Percentiles rank a stretch among this genome's conserved stretches.
Conservation (phyloP, 1,140 invertebrate genomes). For the Sycobia sp. region DNA sequence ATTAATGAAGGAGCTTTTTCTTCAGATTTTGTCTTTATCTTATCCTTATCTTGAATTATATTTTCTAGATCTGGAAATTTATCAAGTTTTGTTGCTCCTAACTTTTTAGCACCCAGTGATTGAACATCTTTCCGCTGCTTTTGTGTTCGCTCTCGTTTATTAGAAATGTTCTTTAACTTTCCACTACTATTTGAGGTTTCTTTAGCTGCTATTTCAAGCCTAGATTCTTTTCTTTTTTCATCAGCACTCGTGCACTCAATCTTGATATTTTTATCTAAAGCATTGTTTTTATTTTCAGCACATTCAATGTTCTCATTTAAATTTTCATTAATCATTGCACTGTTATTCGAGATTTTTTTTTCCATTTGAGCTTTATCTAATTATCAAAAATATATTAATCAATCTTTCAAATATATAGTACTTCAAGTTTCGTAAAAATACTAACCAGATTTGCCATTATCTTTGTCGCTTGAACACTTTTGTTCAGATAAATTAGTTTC, state of each 20-base stretch:
- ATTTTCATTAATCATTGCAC: background rate
- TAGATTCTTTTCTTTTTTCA: too few species aligned
- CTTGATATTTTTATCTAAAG: background rate
- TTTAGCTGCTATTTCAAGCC: background rate
- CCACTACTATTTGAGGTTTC: background rate
- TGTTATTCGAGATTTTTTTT: background rate
- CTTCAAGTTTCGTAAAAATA: background rate
- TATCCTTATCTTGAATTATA: conserved; percentile 33
- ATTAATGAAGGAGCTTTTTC: conserved; percentile 11
- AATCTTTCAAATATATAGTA: background rate
- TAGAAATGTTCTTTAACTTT: background rate
- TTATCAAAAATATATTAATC: background rate
- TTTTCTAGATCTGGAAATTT: conserved; percentile 35
- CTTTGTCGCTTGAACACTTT: background rate
- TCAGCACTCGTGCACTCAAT: too few species aligned
- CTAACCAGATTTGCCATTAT: background rate
- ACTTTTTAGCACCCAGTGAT: conserved; percentile 43
- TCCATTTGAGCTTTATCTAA: conserved; percentile 4
- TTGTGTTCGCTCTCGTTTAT: background rate
- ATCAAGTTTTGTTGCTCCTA: conserved; percentile 37
- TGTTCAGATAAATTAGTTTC: background rate
- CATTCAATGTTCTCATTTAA: background rate
- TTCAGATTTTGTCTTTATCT: conserved; percentile 23
- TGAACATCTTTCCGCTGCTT: conserved; percentile 23
- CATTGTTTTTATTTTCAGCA: conserved; percentile 8